These are phyloP conservation scores for Corydoras sp. DNA, from an alignment of 2,113 vertebrate species.

Conservation along the genomic window DNA sequence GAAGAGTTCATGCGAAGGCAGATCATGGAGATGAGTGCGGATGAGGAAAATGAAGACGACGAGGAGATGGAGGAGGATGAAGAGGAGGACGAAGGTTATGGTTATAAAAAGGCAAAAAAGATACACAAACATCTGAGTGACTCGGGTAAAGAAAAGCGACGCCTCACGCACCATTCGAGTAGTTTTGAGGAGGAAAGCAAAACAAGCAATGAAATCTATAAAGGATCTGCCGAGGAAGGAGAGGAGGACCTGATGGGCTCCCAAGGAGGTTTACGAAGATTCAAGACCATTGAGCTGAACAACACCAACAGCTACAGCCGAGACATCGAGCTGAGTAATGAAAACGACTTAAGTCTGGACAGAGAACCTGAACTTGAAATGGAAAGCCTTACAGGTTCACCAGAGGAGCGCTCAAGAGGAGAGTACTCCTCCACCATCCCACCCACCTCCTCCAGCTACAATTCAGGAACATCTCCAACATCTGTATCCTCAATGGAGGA, in stretches of 20 bases:
- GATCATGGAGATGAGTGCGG: slow-evolving; percentile 96
- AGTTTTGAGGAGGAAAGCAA: slow-evolving; percentile 82
- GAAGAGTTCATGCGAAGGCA: slow-evolving; percentile 96
- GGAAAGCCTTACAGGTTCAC: slow-evolving; percentile 95
- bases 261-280: slow-evolving; percentile 87
- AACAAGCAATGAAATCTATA: slow-evolving; percentile 67
- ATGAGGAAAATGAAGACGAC: slow-evolving; percentile 83
- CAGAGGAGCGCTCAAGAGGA: slow-evolving; percentile 87
- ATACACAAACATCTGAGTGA: slow-evolving; percentile 73
- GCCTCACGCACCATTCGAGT: slow-evolving; percentile 74
- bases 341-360: slow-evolving; percentile 79
- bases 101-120: slow-evolving; percentile 70
- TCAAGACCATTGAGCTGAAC: slow-evolving; percentile 96
- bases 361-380: slow-evolving; percentile 94
- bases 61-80: slow-evolving; percentile 62
- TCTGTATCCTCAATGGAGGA: slow-evolving; percentile 96
- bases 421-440: slow-evolving; percentile 94
- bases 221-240: slow-evolving; percentile 63
- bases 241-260: slow-evolving; percentile 75
- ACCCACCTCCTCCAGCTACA: slow-evolving; percentile 89
- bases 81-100: slow-evolving; percentile 75
- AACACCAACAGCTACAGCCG: slow-evolving; percentile 82
- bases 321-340: slow-evolving; percentile 79
- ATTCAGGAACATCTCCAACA: slow-evolving; percentile 89
- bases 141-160: slow-evolving; percentile 80